phyloP scores from a whole-genome alignment of 2,797 vertebrate species.

The Tadarida brasiliensis region DNA sequence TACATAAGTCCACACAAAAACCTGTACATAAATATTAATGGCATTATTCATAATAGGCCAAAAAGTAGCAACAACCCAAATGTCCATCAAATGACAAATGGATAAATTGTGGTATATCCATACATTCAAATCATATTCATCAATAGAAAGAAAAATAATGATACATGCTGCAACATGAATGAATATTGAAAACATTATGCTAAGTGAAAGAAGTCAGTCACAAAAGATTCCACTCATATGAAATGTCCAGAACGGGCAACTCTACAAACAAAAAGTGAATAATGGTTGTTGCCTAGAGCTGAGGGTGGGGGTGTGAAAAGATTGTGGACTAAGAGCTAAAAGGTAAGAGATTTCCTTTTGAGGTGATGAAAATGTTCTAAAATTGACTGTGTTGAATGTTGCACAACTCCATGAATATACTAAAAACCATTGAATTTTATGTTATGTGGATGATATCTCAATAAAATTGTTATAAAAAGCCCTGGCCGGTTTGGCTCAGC shows the following conservation, averaged over 20 bases:
- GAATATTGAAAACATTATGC: background rate
- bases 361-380: constrained; percentile 46
- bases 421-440: constrained; percentile 10
- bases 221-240: background rate
- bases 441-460: background rate
- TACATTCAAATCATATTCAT: constrained; percentile 14
- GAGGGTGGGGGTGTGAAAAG: background rate
- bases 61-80: constrained; percentile 36
- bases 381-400: background rate
- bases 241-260: constrained; percentile 41
- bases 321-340: background rate
- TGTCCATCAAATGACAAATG: background rate
- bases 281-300: background rate
- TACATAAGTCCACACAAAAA: constrained; percentile 13
- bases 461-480: constrained; percentile 22
- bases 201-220: background rate
- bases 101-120: constrained; percentile 28
- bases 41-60: constrained; percentile 15
- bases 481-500: no score
- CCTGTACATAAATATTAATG: background rate
- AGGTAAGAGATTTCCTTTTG: background rate
- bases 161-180: background rate
- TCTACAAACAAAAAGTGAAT: constrained; percentile 12
- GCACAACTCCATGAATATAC: background rate
- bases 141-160: constrained; percentile 40